Evolutionary conservation across 1,140 invertebrate genomes (phyloP).

Genomic region (Nebria ingens): DNA sequence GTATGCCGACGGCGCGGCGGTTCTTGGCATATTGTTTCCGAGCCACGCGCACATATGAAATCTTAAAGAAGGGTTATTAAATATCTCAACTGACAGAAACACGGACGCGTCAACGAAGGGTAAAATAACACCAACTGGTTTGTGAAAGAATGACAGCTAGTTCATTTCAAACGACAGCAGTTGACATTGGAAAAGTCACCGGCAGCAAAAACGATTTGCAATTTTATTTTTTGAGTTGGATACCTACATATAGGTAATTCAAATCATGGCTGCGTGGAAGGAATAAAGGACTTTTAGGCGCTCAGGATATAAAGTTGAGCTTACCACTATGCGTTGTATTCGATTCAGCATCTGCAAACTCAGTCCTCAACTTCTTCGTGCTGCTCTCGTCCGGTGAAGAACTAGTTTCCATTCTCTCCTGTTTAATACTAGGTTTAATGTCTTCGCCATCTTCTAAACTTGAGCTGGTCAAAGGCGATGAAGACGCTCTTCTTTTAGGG

Average conservation of each 20-base stretch:
- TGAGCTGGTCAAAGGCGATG: constrained; percentile 49
- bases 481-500: constrained; percentile 52
- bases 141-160: constrained; percentile 21
- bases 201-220: not conserved
- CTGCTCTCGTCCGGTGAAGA: constrained; percentile 40
- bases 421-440: constrained; percentile 62
- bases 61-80: constrained; percentile 14
- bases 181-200: too few relatives aligned
- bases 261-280: too few relatives aligned
- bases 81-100: constrained; percentile 13
- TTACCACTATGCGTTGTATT: constrained; percentile 83
- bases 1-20: not conserved
- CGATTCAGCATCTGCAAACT: constrained; percentile 74
- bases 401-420: constrained; percentile 52
- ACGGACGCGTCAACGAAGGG: not conserved
- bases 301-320: too few relatives aligned
- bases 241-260: too few relatives aligned
- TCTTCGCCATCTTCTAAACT: constrained; percentile 50
- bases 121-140: not conserved
- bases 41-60: not conserved
- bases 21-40: not conserved
- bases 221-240: too few relatives aligned
- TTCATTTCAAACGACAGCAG: constrained; percentile 24
- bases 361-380: constrained; percentile 60
- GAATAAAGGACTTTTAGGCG: too few relatives aligned